Conservation (phyloP, 2,888 invertebrate genomes). For the Caenorhabditis sp. region DNA sequence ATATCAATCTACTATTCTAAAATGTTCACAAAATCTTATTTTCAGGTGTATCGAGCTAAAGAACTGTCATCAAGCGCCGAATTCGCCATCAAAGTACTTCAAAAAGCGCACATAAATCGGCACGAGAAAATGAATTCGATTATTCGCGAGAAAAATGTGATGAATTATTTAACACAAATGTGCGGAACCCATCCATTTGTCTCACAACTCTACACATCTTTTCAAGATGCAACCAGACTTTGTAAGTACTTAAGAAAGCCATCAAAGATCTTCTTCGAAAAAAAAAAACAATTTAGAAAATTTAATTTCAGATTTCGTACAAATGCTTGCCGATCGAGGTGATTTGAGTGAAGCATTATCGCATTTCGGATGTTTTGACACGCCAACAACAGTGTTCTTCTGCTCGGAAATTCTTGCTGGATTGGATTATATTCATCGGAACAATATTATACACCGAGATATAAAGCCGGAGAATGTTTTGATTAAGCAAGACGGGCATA, state of each 20-base stretch:
- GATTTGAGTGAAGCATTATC: constrained; percentile 91
- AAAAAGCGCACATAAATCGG: constrained; percentile 30
- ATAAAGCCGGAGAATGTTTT: constrained; percentile 98
- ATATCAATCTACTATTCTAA: too few relatives aligned
- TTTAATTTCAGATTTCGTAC: constrained; percentile 80
- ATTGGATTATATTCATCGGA: constrained; percentile 59
- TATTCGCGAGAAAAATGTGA: constrained; percentile 89
- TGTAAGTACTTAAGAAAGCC: constrained; percentile 74
- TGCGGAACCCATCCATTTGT: constrained; percentile 80
- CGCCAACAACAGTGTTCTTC: constrained; percentile 89
- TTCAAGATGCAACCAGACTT: constrained; percentile 80
- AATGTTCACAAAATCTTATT: not conserved
- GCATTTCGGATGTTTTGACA: constrained; percentile 87
- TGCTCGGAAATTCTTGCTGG: constrained; percentile 79
- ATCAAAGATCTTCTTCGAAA: not conserved
- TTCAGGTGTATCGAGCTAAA: constrained; percentile 40
- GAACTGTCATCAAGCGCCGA: constrained; percentile 19
- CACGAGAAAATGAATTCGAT: constrained; percentile 79
- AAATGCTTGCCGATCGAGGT: constrained; percentile 92
- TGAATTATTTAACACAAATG: constrained; percentile 83
- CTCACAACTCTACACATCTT: constrained; percentile 91
- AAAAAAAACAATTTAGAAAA: too few relatives aligned
- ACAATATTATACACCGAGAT: constrained; percentile 76
- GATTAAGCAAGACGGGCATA: constrained; percentile 92
- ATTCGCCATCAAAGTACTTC: constrained; percentile 45